These are phyloP conservation scores for Paramormyrops hopkinsi DNA, from an alignment of 2,797 vertebrate genomes.

Conservation along the genomic window DNA sequence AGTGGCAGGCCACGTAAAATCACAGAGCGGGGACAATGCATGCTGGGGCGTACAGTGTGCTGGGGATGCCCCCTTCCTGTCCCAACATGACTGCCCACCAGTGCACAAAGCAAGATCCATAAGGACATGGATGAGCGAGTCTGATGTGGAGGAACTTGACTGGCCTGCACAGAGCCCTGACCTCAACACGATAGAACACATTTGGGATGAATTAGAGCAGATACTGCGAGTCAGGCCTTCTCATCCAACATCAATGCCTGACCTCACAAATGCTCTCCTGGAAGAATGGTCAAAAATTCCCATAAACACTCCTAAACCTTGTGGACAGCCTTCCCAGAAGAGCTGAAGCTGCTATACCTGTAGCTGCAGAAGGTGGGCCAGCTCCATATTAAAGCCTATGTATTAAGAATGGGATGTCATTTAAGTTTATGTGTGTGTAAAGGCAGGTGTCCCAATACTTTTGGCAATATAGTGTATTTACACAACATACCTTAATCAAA, in stretches of 20 bases:
- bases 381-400: neutral
- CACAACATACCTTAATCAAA: neutral
- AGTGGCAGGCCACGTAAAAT: neutral
- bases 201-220: neutral
- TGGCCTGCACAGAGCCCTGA: neutral
- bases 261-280: neutral
- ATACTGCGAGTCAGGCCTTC: neutral
- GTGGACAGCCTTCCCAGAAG: neutral
- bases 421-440: neutral
- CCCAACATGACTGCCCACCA: neutral
- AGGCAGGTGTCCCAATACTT: neutral
- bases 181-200: neutral
- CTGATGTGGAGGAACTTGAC: neutral
- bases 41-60: neutral
- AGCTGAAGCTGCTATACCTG: neutral
- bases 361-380: neutral
- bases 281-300: neutral
- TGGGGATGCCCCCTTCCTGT: neutral
- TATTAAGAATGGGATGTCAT: too few relatives aligned
- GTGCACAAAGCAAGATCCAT: neutral
- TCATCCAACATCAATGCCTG: neutral
- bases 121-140: neutral
- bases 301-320: neutral
- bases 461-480: neutral
- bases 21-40: neutral